Base-by-base conservation (phyloP, 2,888 invertebrate genomes). In the Lutraria lutraria region DNA sequence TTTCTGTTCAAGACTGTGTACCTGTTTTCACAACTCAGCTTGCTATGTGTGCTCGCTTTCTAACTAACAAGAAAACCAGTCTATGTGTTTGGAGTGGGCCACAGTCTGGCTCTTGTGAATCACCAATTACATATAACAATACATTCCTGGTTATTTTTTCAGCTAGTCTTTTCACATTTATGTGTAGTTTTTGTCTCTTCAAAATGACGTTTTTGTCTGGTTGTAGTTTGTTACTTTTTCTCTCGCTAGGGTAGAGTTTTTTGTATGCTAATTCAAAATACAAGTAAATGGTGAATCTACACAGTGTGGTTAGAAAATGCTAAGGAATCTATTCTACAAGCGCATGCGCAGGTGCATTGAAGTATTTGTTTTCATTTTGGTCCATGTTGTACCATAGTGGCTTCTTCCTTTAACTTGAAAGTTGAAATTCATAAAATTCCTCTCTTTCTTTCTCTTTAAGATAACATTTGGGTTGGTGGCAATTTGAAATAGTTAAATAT, bases 41-140 rank as follows among this genome's bases (percentile, higher is more conserved):
- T 84, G 84, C 84, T 84, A 29, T 53, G 76, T 76, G 72, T 84
- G 84, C 84, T 84, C 76, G 84, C 84, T 84, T 76, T 84, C 84
- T 84, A 76, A 84, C 76, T 76, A 34, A 31, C 76, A 31, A 76
- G 84, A 76, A 34, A 84, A 84, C 52, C 84, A 84, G 84, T 84
- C 84, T 84, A 84, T 54, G 72, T 43, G 43, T 84, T 84, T 76
- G 53, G 68, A 84, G 72, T 84, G 84, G 84, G 84, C 84, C 84
- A 76, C 76, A 31, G 15, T 76, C 29, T 76, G 84, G 84, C 15
- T 52, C 54, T 15, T 84, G 54, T 84, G 54, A 76, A 34, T 84
- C 84, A 84, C 84, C 53, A 72, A 76, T 34, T 76, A 84, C 76
- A 84, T 84, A 68, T 84, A 84, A 84, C 84, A 84, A 53, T 43